Percentiles rank a stretch among this genome's conserved stretches.
Evolutionary conservation across 2,888 invertebrate genomes (phyloP).

Genomic region (Lamellibrachia columna): DNA sequence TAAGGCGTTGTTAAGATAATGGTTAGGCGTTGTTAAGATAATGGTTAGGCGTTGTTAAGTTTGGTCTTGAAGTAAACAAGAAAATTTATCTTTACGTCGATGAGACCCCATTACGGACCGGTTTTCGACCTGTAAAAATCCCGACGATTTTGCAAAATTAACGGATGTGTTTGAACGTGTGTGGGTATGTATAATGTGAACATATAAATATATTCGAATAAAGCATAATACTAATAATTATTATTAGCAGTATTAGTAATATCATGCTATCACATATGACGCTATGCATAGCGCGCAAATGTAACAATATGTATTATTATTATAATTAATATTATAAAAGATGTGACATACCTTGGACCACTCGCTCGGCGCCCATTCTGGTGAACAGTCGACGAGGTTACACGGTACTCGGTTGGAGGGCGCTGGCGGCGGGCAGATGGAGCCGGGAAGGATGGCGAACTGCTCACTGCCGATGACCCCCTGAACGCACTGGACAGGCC

Average conservation of each 20-base stretch:
- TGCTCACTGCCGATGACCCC: conserved; percentile 66
- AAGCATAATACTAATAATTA: neutral
- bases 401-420: conserved; percentile 88
- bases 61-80: too few relatives aligned
- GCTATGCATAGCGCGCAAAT: neutral
- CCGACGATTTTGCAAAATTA: too few relatives aligned
- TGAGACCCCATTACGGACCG: too few relatives aligned
- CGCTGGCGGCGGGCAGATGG: conserved; percentile 90
- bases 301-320: neutral
- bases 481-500: conserved; percentile 81
- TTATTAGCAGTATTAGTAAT: neutral
- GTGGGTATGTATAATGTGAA: too few relatives aligned
- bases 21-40: neutral
- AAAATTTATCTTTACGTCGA: too few relatives aligned
- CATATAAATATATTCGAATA: too few relatives aligned
- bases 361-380: conserved; percentile 85
- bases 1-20: neutral
- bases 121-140: too few relatives aligned
- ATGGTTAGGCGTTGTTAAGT: neutral
- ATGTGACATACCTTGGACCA: conserved; percentile 86
- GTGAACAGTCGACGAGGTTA: conserved; percentile 88
- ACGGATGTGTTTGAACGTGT: too few relatives aligned
- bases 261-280: neutral
- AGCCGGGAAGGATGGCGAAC: conserved; percentile 90
- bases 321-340: conserved; percentile 21